These are phyloP conservation scores for Saccopteryx leptura DNA, from an alignment of 2,113 vertebrate species.

Conservation along the genomic window DNA sequence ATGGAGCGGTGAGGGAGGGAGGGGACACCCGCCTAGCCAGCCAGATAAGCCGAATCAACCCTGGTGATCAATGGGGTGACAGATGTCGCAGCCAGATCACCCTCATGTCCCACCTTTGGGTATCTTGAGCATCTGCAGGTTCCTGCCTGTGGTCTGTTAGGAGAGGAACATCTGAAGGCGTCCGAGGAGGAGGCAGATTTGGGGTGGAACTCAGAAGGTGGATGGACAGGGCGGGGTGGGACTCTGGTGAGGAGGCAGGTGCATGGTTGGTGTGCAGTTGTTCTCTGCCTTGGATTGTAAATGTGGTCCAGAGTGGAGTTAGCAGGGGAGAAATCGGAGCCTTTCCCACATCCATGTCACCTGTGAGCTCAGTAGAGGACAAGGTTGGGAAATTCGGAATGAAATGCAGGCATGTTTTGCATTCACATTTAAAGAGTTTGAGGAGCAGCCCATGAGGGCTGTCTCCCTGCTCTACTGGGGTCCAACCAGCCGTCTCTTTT, in stretches of 20 bases:
- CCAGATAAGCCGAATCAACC: too few species aligned
- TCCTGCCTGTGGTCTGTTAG: not conserved
- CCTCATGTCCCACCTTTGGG: rapidly evolving
- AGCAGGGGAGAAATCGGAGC: rapidly evolving
- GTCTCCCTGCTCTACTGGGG: not conserved
- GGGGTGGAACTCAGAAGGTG: not conserved
- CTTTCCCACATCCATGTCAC: not conserved
- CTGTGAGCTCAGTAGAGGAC: not conserved
- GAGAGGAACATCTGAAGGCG: not conserved
- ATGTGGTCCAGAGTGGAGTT: rapidly evolving
- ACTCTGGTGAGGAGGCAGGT: not conserved
- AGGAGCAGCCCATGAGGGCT: not conserved
- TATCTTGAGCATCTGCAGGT: rapidly evolving
- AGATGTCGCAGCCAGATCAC: too few species aligned
- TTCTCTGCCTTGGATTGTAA: not conserved
- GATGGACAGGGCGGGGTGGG: not conserved
- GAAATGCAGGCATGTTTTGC: not conserved
- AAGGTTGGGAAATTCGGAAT: not conserved
- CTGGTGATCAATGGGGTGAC: too few species aligned
- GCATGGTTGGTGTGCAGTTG: rapidly evolving
- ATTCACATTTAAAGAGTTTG: not conserved
- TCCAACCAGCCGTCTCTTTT: not conserved
- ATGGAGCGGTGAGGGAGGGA: too few species aligned
- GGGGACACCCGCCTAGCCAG: too few species aligned
- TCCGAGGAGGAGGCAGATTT: not conserved